A percentile compares a stretch with the other conserved stretches of the same genome.
phyloP scores from a whole-genome alignment of 1,140 invertebrate genomes.

The Drosophila sucinea region DNA sequence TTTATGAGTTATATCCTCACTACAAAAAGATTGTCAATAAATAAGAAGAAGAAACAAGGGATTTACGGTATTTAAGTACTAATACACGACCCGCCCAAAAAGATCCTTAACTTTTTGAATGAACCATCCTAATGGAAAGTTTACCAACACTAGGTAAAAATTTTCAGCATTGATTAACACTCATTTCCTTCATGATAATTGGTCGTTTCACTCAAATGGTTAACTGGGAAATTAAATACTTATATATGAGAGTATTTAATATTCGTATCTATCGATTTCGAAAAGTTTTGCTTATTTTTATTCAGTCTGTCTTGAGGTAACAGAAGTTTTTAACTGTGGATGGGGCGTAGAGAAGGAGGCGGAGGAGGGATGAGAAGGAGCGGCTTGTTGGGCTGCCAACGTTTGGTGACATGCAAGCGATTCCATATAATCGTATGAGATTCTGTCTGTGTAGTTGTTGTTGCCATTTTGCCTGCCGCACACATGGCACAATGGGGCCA shows the following conservation, averaged over 20 bases:
- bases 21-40: too few species aligned
- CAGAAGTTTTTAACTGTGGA: conserved; percentile 22
- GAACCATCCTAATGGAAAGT: too few species aligned
- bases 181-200: too few species aligned
- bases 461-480: conserved; percentile 47
- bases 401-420: conserved; percentile 67
- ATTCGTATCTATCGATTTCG: not conserved
- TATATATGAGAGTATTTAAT: not conserved
- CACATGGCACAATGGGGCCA: conserved; percentile 53
- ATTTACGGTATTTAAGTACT: too few species aligned
- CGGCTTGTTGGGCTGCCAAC: conserved; percentile 34
- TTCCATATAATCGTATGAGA: conserved; percentile 22
- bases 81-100: too few species aligned
- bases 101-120: too few species aligned
- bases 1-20: too few species aligned
- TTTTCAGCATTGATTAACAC: too few species aligned
- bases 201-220: too few species aligned
- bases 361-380: conserved; percentile 10
- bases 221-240: too few species aligned
- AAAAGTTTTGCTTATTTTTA: not conserved
- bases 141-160: too few species aligned
- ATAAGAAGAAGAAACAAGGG: too few species aligned
- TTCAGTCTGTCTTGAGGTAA: conserved; percentile 16
- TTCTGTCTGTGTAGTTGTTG: conserved; percentile 30
- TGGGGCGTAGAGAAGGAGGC: not conserved